These are phyloP conservation scores for Passer montanus DNA, from an alignment of 2,113 vertebrate genomes.

Conservation along the genomic window DNA sequence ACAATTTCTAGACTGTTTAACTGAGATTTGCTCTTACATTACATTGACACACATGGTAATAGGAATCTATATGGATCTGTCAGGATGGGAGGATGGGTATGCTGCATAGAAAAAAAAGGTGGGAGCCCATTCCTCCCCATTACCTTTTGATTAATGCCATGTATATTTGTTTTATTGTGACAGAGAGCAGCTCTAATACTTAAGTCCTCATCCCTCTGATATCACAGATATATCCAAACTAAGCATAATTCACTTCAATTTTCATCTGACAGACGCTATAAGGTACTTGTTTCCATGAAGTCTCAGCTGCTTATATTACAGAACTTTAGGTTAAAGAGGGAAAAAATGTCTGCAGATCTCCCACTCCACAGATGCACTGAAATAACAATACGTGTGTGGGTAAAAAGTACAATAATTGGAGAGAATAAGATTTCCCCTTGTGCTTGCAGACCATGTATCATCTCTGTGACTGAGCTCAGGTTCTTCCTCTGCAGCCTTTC, in stretches of 20 bases:
- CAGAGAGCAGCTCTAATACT: background rate
- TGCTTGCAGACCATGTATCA: background rate
- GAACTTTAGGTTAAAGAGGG: background rate
- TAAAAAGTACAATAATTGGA: background rate
- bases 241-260: background rate
- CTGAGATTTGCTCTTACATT: background rate
- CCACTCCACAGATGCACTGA: background rate
- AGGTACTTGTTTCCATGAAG: background rate
- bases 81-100: fast-evolving
- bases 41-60: background rate
- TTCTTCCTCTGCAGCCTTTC: background rate
- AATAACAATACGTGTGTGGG: background rate
- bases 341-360: background rate
- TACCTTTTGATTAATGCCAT: background rate
- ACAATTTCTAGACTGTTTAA: background rate
- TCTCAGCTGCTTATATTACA: background rate
- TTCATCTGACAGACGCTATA: background rate
- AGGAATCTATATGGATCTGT: background rate
- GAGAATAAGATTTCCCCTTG: background rate
- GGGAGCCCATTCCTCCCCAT: background rate
- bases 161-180: background rate
- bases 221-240: background rate
- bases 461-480: background rate
- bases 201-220: background rate
- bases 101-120: background rate